Conservation (phyloP, 2,797 vertebrate genomes). For the Miopithecus talapoin region DNA sequence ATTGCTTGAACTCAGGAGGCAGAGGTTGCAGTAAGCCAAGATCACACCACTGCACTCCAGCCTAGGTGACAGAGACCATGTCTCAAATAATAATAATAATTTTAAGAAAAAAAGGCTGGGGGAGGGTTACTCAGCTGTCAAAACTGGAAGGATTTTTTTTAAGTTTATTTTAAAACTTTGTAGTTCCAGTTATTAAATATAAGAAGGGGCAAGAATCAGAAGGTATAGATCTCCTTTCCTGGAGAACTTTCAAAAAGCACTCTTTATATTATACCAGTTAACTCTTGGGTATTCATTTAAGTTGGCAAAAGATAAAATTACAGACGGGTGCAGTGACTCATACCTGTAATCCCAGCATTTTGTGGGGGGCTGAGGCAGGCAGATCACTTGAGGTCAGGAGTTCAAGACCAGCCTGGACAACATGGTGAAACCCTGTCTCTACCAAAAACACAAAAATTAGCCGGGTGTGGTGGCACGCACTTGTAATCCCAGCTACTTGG, state of each 20-base stretch:
- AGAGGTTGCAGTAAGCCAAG: not conserved
- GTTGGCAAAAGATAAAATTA: slow-evolving; percentile 28
- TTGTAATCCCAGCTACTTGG: too few relatives aligned
- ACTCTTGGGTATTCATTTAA: not conserved
- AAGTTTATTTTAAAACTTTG: not conserved
- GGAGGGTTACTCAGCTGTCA: not conserved
- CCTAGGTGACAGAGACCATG: not conserved
- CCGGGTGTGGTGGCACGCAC: too few relatives aligned
- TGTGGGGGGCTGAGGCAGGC: too few relatives aligned
- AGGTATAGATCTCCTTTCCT: not conserved
- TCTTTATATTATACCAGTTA: slow-evolving; percentile 10
- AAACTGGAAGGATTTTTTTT: not conserved
- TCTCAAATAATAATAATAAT: not conserved
- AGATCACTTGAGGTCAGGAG: too few relatives aligned
- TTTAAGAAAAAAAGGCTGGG: not conserved
- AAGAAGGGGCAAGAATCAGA: not conserved
- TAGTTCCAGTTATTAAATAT: not conserved
- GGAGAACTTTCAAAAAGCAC: not conserved
- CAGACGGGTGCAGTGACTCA: not conserved
- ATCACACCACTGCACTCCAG: not conserved
- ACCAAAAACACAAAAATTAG: too few relatives aligned
- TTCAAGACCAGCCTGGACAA: too few relatives aligned
- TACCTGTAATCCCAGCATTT: too few relatives aligned
- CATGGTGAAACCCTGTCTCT: too few relatives aligned
- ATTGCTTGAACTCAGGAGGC: not conserved